These are phyloP conservation scores for Diaprepes abbreviatus DNA, from an alignment of 2,888 invertebrate genomes.

Conservation along the genomic window DNA sequence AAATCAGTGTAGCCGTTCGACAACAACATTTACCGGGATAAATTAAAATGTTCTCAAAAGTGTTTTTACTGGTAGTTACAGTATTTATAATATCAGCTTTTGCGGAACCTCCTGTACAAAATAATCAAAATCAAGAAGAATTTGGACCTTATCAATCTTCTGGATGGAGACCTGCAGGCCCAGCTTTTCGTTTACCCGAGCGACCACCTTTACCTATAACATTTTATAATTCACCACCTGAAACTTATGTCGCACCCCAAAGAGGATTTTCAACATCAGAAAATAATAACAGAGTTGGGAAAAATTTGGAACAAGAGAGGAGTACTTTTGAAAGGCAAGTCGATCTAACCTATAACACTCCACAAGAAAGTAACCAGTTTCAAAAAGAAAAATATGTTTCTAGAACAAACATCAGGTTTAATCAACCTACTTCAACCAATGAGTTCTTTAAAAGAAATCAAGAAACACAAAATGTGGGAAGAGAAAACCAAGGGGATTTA, in stretches of 20 bases:
- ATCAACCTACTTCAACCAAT: not conserved
- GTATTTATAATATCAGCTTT: not conserved
- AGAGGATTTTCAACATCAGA: slow-evolving; percentile 1
- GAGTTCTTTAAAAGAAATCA: not conserved
- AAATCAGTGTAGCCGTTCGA: not conserved
- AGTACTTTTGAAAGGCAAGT: not conserved
- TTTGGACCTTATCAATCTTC: slow-evolving; percentile 62
- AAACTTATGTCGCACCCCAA: slow-evolving; percentile 28
- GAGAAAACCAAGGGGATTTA: slow-evolving; percentile 7
- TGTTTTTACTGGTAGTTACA: not conserved
- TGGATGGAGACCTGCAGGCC: slow-evolving; percentile 64
- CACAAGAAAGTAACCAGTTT: not conserved
- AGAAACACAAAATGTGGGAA: not conserved
- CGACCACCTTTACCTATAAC: slow-evolving; percentile 46
- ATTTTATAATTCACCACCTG: slow-evolving; percentile 28
- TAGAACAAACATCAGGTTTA: not conserved
- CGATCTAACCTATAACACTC: not conserved
- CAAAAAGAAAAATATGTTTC: not conserved
- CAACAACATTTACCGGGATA: not conserved
- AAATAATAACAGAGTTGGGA: slow-evolving; percentile 55
- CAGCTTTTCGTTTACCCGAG: slow-evolving; percentile 62
- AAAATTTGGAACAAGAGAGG: not conserved
- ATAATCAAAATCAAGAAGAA: not conserved
- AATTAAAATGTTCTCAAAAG: slow-evolving; percentile 8
- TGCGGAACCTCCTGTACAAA: slow-evolving; percentile 13